Conservation (phyloP, 2,888 invertebrate genomes). For the Orthosia incerta region DNA sequence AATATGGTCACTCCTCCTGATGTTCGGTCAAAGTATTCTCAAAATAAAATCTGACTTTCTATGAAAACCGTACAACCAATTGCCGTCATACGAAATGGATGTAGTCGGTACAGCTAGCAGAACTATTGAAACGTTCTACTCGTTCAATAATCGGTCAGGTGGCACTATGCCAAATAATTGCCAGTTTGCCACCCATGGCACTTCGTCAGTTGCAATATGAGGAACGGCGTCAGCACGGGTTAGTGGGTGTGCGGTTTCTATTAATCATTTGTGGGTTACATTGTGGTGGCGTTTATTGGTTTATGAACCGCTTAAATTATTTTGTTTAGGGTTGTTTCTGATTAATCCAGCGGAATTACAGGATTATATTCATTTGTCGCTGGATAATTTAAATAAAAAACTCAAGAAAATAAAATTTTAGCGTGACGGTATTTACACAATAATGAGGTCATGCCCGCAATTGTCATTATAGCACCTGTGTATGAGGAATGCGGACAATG, state of each 20-base stretch:
- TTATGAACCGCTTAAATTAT: neutral
- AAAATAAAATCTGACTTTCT: neutral
- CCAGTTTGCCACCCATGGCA: slow-evolving; percentile 37
- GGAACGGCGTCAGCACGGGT: neutral
- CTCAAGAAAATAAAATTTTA: neutral
- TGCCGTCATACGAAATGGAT: slow-evolving; percentile 52
- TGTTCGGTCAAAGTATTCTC: neutral
- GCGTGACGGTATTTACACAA: slow-evolving; percentile 33
- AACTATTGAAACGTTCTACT: too few relatives aligned
- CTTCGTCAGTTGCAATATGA: slow-evolving; percentile 24
- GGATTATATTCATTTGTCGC: too few relatives aligned
- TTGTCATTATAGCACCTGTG: slow-evolving; percentile 51
- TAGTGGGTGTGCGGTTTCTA: slow-evolving; percentile 11
- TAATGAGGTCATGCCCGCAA: slow-evolving; percentile 54
- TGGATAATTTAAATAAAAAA: too few relatives aligned
- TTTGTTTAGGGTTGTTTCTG: neutral
- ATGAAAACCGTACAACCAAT: slow-evolving; percentile 35
- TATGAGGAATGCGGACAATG: slow-evolving; percentile 57
- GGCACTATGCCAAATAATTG: slow-evolving; percentile 56
- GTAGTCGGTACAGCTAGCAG: too few relatives aligned
- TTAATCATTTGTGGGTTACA: slow-evolving; percentile 16
- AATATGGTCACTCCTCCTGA: too few relatives aligned
- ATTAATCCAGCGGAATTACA: too few relatives aligned
- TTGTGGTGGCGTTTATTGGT: neutral
- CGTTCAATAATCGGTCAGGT: too few relatives aligned